Percentiles rank a stretch among this genome's conserved stretches.
These are phyloP conservation scores for Tragopan temminckii DNA, from an alignment of 2,797 vertebrate species.

Conservation along the genomic window DNA sequence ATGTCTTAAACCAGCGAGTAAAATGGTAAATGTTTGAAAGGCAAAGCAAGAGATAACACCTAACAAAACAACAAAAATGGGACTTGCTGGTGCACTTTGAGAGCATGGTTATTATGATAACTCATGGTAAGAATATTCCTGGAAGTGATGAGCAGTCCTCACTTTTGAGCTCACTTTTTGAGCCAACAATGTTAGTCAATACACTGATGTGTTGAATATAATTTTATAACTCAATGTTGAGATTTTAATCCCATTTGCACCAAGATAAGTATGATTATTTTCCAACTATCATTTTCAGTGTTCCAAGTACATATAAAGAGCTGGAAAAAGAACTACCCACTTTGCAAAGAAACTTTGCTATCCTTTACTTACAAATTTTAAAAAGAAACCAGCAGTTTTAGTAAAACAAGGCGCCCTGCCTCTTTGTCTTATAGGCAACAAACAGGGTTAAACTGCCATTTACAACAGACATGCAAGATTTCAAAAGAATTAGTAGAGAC, in stretches of 20 bases:
- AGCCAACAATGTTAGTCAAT: neutral
- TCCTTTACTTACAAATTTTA: neutral
- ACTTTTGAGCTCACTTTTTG: neutral
- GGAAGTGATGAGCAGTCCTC: neutral
- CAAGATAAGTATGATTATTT: neutral
- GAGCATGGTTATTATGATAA: neutral
- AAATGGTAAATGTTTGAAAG: neutral
- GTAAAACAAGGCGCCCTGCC: neutral
- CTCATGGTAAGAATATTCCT: neutral
- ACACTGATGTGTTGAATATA: neutral
- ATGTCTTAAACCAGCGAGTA: neutral
- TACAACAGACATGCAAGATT: neutral
- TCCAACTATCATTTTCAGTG: neutral
- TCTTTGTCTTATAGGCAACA: neutral
- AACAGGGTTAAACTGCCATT: neutral
- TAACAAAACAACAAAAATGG: neutral
- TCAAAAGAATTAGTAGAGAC: slow-evolving; percentile 41
- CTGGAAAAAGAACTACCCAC: rapidly evolving
- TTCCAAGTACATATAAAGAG: neutral
- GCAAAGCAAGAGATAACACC: neutral
- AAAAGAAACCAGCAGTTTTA: neutral
- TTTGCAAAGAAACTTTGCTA: neutral
- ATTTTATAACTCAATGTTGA: neutral
- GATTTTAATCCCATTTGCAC: neutral
- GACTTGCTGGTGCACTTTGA: neutral